These are phyloP conservation scores for Etheostoma nigrum DNA, from an alignment of 2,797 vertebrate species.

Conservation along the genomic window DNA sequence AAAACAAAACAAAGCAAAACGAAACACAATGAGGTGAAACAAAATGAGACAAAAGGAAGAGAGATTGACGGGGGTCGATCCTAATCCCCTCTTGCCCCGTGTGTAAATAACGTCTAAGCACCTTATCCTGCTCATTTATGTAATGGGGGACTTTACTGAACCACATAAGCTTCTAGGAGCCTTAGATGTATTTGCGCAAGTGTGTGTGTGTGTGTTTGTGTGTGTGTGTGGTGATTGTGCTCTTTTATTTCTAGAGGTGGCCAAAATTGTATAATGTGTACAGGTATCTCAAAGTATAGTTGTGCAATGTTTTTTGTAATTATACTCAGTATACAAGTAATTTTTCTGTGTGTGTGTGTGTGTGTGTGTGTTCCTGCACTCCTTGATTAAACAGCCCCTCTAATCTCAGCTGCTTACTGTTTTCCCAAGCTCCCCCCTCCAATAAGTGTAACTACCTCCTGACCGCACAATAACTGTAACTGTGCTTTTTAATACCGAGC, in stretches of 20 bases:
- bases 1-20: background rate
- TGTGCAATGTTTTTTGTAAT: background rate
- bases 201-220: background rate
- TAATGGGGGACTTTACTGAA: slow-evolving; percentile 70
- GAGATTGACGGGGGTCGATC: slow-evolving; percentile 56
- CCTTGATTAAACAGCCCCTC: slow-evolving; percentile 71
- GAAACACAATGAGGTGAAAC: background rate
- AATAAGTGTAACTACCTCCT: slow-evolving; percentile 65
- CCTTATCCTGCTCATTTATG: slow-evolving; percentile 84
- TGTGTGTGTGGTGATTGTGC: background rate
- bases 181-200: slow-evolving; percentile 25
- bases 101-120: slow-evolving; percentile 91
- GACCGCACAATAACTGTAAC: slow-evolving; percentile 73
- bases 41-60: slow-evolving; percentile 37
- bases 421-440: slow-evolving; percentile 58
- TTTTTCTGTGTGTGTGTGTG: slow-evolving; percentile 19
- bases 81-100: slow-evolving; percentile 78
- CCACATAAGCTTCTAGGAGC: slow-evolving; percentile 51
- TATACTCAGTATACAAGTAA: background rate
- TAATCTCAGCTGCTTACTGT: slow-evolving; percentile 61
- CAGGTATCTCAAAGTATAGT: slow-evolving; percentile 24
- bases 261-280: slow-evolving; percentile 13
- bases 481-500: slow-evolving; percentile 80
- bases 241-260: background rate
- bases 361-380: slow-evolving; percentile 18